Conservation (phyloP, 1,140 invertebrate genomes). For the Papilio glaucus region DNA sequence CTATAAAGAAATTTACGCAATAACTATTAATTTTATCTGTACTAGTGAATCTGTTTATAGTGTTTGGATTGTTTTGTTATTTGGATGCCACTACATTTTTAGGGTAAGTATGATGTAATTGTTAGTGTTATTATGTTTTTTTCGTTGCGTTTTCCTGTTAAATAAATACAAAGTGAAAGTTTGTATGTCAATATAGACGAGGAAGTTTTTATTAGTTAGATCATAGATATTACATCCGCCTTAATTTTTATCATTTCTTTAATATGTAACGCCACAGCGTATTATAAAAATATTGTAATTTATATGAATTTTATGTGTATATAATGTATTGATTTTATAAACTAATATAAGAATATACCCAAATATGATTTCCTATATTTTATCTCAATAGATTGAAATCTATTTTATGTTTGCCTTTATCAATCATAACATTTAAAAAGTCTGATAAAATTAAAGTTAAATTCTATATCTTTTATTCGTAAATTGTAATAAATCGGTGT, state of each 20-base stretch:
- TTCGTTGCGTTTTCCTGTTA: background rate
- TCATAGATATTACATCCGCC: background rate
- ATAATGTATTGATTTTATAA: too few species aligned
- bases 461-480: background rate
- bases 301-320: too few species aligned
- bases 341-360: too few species aligned
- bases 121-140: background rate
- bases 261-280: too few species aligned
- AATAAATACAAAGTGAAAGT: background rate
- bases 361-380: background rate
- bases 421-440: background rate
- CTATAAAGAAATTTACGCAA: background rate
- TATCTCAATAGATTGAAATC: background rate
- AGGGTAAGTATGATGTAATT: background rate
- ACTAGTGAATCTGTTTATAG: background rate
- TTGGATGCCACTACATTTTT: background rate
- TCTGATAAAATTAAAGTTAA: background rate
- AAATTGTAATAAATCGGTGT: background rate
- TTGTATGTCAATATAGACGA: too few species aligned
- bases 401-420: too few species aligned
- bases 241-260: background rate
- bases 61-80: background rate
- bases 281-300: too few species aligned
- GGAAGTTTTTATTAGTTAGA: background rate
- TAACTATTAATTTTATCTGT: background rate